Conservation (phyloP, 2,888 invertebrate genomes). For the Phengaris arion region DNA sequence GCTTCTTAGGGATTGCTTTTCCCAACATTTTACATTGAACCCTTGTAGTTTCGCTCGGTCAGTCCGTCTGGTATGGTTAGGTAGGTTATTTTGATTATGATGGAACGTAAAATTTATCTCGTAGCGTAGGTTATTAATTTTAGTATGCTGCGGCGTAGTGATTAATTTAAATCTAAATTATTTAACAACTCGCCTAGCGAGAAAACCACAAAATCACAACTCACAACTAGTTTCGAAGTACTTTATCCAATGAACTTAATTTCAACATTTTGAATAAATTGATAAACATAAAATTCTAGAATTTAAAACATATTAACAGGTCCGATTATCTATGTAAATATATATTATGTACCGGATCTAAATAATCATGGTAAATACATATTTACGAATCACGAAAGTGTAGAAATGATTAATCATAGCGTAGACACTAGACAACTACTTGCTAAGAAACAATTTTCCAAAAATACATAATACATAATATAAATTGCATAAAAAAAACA, state of each 20-base stretch:
- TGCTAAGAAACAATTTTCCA: no score
- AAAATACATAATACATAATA: no score
- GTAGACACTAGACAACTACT: no score
- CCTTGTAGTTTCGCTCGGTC: no score
- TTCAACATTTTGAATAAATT: background rate
- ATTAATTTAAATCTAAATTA: background rate
- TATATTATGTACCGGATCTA: background rate
- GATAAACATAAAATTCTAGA: background rate
- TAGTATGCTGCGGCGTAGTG: background rate
- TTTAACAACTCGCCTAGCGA: background rate
- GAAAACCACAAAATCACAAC: background rate
- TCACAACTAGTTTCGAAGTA: background rate
- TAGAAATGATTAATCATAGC: no score
- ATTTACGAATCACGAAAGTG: no score
- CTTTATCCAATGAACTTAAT: background rate
- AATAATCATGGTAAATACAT: no score
- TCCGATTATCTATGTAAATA: background rate
- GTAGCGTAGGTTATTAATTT: background rate
- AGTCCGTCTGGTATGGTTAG: background rate
- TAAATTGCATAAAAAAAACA: no score
- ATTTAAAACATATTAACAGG: background rate
- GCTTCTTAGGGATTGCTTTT: no score
- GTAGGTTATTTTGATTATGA: background rate
- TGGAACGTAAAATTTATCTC: background rate
- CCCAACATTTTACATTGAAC: no score